phyloP scores from a whole-genome alignment of 2,113 vertebrate species.

The Lepus europaeus region DNA sequence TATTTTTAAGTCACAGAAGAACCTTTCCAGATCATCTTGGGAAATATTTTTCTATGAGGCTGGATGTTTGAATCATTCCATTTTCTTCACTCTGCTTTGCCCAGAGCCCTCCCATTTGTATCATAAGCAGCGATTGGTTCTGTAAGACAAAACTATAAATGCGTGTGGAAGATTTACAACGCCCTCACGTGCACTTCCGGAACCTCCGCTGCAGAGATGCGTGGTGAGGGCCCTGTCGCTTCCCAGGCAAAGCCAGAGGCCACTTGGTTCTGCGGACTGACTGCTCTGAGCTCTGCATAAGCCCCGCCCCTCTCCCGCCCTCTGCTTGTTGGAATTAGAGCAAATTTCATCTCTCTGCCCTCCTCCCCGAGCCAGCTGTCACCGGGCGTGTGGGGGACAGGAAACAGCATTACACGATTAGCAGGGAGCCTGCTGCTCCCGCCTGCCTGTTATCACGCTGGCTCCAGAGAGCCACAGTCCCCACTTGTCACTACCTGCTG shows the following conservation, averaged over 20 bases:
- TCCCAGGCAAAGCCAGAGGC: neutral
- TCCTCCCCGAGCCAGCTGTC: constrained; percentile 64
- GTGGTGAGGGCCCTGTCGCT: neutral
- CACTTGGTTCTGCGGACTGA: neutral
- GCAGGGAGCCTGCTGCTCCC: neutral
- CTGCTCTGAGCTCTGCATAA: neutral
- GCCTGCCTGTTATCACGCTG: constrained; percentile 37
- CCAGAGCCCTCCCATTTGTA: neutral
- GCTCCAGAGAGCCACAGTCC: constrained; percentile 26
- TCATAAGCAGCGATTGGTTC: neutral
- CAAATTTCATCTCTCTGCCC: constrained; percentile 22
- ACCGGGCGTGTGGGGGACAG: constrained; percentile 71
- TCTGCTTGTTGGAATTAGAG: neutral
- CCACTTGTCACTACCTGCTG: constrained; percentile 49
- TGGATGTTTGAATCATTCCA: neutral
- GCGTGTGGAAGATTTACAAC: constrained; percentile 1
- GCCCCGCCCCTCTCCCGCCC: neutral
- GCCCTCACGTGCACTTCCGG: neutral
- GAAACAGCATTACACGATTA: constrained; percentile 78
- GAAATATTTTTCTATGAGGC: neutral
- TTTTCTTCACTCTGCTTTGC: neutral
- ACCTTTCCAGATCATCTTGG: neutral
- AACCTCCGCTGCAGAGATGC: neutral
- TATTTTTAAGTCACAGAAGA: neutral
- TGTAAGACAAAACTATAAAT: constrained; percentile 4